Conservation (phyloP, 2,797 vertebrate genomes). For the Gambusia yucatana region DNA sequence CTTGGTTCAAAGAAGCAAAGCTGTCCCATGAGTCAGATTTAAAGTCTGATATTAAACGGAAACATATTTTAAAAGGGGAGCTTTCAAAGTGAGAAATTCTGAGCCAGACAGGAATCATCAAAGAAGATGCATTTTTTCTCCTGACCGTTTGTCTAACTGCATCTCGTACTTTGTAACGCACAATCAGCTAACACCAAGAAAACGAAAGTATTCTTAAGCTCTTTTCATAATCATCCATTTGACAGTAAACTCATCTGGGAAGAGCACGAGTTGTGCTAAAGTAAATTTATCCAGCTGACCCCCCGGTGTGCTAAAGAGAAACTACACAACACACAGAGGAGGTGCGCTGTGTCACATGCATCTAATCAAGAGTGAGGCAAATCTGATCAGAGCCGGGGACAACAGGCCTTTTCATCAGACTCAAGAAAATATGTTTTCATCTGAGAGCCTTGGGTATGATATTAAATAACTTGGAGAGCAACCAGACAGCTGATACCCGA, state of each 20-base stretch:
- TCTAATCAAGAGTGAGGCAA: constrained; percentile 61
- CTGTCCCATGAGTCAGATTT: constrained; percentile 53
- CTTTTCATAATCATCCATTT: constrained; percentile 21
- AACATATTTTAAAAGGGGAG: constrained; percentile 46
- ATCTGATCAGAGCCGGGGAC: constrained; percentile 71
- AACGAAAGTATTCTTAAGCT: constrained; percentile 10
- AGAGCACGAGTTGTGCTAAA: constrained; percentile 35
- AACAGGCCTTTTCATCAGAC: constrained; percentile 69
- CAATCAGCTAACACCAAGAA: constrained; percentile 15
- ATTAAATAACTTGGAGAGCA: constrained; percentile 57
- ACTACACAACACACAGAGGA: constrained; percentile 68
- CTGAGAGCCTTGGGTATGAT: constrained; percentile 56
- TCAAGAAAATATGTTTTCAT: constrained; percentile 59
- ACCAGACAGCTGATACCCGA: constrained; percentile 47
- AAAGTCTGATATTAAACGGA: constrained; percentile 51
- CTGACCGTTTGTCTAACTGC: neutral
- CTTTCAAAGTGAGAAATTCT: constrained; percentile 27
- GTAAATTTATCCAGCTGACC: constrained; percentile 61
- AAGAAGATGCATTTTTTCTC: neutral
- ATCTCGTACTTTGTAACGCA: constrained; percentile 2
- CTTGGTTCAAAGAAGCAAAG: constrained; percentile 48
- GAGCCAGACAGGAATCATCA: constrained; percentile 37
- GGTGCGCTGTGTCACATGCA: constrained; percentile 74
- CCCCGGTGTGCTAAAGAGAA: constrained; percentile 39
- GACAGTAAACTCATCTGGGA: constrained; percentile 17